These are phyloP conservation scores for Pocillopora verrucosa DNA, from an alignment of 64 coral and sea anemone genomes.

Conservation along the genomic window DNA sequence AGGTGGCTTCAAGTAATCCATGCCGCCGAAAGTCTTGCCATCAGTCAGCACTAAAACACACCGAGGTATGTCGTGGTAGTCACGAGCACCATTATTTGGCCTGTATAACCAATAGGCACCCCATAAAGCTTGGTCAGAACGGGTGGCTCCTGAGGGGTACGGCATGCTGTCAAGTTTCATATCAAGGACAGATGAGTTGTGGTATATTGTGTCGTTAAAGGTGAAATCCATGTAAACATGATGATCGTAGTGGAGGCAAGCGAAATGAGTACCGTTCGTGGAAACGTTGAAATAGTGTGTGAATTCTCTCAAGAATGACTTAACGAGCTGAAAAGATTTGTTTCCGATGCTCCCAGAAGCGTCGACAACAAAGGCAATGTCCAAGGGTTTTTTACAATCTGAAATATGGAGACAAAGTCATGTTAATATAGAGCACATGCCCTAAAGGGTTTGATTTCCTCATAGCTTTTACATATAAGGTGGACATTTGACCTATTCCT, in stretches of 20 bases:
- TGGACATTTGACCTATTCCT: too few relatives aligned
- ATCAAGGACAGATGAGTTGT: neutral
- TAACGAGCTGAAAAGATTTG: constrained; percentile 5
- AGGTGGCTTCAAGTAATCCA: neutral
- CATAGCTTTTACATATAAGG: too few relatives aligned
- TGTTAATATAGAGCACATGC: too few relatives aligned
- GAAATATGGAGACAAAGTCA: neutral
- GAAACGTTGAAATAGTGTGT: constrained; percentile 10
- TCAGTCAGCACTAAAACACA: neutral
- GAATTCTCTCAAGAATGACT: neutral
- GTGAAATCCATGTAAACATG: neutral
- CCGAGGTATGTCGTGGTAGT: neutral
- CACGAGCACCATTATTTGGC: neutral
- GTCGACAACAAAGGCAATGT: constrained; percentile 18
- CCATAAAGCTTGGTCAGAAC: neutral
- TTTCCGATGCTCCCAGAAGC: constrained; percentile 16
- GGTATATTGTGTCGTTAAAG: constrained; percentile 1
- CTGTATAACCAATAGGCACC: neutral
- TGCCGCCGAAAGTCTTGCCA: neutral
- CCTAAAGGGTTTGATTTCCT: neutral
- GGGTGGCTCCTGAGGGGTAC: neutral
- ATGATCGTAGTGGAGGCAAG: constrained; percentile 39
- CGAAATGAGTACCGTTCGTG: neutral
- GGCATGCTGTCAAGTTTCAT: neutral
- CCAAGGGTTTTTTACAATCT: neutral